Base-by-base conservation (phyloP, 2,113 vertebrate genomes). In the Cariama cristata region DNA sequence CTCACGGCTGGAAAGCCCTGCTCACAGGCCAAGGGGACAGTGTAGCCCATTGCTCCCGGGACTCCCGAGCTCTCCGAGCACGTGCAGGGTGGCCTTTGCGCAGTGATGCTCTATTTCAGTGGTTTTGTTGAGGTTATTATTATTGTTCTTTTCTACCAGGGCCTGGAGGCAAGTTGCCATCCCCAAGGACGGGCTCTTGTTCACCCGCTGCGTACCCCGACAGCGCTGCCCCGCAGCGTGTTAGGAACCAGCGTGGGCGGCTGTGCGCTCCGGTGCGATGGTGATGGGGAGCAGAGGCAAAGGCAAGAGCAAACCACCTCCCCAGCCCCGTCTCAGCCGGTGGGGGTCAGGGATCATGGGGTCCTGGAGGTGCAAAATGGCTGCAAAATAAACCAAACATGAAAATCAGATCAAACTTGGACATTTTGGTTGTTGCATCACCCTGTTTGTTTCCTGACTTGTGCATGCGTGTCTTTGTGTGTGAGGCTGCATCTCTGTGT, bases 181-280 rank as follows among this genome's bases (percentile, higher is more conserved):
- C 2, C 18, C n/a, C 3, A 4, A 82, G 67, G 74, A 79, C 2
- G 3, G 58, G 59, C 8, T 85, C n/a, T 47, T 3, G 0, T 58
- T 45, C 55, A 60, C 64, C 27, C 1, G 4, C 1, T 18, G 32
- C 1, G 1, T 17, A 1, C 56, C 73, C 52, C 6, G 4, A 42
- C 77, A 40, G 69, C 5, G 5, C 56, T 26, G 67, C n/a, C 47
- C 44, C 8, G 38, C 2, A 4, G 1, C 2, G 0, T 38, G 38
- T 22, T 4, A 11, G 66, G n/a, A 64, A 9, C 68, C 2, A 1
- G 26, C 1, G 1, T 5, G 32, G 30, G 55, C 1, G 1, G 74
- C 38, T 1, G 1, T 3, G 0, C 0, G 6, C 20, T 14, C 21
- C 3, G 20, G 24, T 8, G 33, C 2, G 2, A 22, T 2, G 45